Evolutionary conservation across 2,113 vertebrate species (phyloP).

Genomic region (Irena cyanogastra): DNA sequence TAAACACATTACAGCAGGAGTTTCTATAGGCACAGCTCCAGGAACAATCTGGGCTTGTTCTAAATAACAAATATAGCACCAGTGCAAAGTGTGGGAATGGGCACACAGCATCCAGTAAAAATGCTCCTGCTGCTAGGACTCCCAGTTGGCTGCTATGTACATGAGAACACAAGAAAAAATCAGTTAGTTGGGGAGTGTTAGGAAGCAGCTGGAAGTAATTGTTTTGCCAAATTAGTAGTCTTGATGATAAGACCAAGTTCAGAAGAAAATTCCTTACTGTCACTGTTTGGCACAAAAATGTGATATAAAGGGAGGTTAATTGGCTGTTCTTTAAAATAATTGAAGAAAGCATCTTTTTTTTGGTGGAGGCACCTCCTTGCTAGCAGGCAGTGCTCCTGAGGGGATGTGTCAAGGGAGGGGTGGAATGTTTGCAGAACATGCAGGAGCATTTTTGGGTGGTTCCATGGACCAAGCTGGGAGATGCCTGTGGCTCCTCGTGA

Average conservation of each 20-base stretch:
- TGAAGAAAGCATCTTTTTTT: not conserved
- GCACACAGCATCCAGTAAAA: not conserved
- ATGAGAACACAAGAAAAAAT: not conserved
- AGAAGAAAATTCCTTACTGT: not conserved
- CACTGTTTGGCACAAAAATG: not conserved
- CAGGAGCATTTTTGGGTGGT: not conserved
- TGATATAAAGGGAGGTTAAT: not conserved
- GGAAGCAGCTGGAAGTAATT: not conserved
- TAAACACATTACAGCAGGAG: constrained; percentile 70
- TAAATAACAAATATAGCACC: constrained; percentile 66
- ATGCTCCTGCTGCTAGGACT: not conserved
- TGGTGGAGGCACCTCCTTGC: not conserved
- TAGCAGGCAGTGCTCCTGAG: not conserved
- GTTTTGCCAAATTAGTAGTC: not conserved
- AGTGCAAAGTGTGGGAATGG: constrained; percentile 65
- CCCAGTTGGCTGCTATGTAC: not conserved
- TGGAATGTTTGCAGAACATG: not conserved
- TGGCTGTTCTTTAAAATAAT: not conserved
- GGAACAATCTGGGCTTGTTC: constrained; percentile 52
- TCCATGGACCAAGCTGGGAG: not conserved
- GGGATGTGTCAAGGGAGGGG: not conserved
- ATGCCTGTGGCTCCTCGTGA: not conserved
- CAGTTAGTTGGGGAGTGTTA: not conserved
- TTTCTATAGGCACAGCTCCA: constrained; percentile 77
- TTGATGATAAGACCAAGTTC: constrained; percentile 6